Base-by-base conservation (phyloP, 2,113 vertebrate species). In the Callithrix jacchus region DNA sequence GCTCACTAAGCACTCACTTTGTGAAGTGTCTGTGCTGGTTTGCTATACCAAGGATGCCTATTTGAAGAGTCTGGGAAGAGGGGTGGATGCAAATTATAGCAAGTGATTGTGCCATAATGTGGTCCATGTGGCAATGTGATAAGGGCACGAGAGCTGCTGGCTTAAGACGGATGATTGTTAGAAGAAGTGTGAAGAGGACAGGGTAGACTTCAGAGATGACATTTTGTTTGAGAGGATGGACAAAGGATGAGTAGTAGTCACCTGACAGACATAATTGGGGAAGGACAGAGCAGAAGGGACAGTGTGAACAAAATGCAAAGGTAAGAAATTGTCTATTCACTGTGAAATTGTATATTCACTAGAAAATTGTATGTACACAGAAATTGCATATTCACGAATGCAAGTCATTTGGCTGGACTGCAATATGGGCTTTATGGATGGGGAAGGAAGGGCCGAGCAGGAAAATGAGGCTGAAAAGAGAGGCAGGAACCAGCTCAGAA, bases 51-150 rank as follows among this genome's bases (percentile, higher is more conserved):
- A 66, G 35, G 35, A 14, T 23, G 5, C 11, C 20, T 13, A 6
- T 2, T 9, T 11, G 52, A 61, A 56, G 64, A 88, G 12, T 25
- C 82, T n/a, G 64, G 47, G 49, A 37, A n/a, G 30, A 20, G 0
- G 4, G 8, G 52, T 2, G 11, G 35, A 8, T 1, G 0, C 0
- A 3, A 23, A 4, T 81, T 16, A 30, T 3, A 11, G 64, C 2
- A 0, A 13, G 32, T 71, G n/a, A 1, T 20, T 35, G n/a, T 23
- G 35, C 61, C 3, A 0, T n/a, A 1, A 21, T 4, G 21, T 37
- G 56, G 30, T n/a, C 14, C 49, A 10, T 1, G 8, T 18, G 49
- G 3, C 16, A 1, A 0, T 6, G 42, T 54, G 25, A 20, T 37
- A 12, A 25, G 18, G 9, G 2, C 2, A 17, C 27, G 25, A 49